Conservation (phyloP, 2,888 invertebrate species). For the Pseudolycoriella hygida region DNA sequence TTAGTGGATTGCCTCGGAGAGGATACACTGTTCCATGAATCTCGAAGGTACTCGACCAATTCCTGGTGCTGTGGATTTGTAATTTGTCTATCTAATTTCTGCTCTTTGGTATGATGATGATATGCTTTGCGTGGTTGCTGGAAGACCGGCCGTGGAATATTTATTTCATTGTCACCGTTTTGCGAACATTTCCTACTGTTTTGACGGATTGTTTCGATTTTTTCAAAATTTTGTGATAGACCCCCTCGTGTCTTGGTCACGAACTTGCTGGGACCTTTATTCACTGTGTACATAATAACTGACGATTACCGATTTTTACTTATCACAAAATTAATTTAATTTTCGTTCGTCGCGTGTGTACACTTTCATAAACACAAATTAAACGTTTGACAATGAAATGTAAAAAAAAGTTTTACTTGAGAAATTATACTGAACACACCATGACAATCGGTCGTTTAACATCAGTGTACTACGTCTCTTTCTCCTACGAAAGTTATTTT, state of each 20-base stretch:
- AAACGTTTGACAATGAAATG: too few species aligned
- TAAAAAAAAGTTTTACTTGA: too few species aligned
- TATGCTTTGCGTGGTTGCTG: constrained; percentile 23
- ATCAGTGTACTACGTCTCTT: too few species aligned
- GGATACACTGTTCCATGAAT: constrained; percentile 35
- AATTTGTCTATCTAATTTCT: constrained; percentile 30
- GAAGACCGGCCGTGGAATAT: constrained; percentile 64
- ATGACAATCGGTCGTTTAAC: too few species aligned
- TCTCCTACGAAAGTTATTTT: too few species aligned
- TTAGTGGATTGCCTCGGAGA: constrained; percentile 22
- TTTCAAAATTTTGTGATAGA: constrained; percentile 64
- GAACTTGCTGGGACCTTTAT: constrained; percentile 75
- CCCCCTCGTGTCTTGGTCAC: constrained; percentile 73
- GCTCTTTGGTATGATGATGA: constrained; percentile 1
- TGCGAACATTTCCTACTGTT: constrained; percentile 37
- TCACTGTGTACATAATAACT: constrained; percentile 85
- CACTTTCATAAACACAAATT: too few species aligned
- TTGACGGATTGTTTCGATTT: constrained; percentile 55
- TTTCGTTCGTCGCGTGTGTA: too few species aligned
- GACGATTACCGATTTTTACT: background rate
- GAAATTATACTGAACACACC: too few species aligned
- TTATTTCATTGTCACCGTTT: constrained; percentile 33
- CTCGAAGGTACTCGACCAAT: constrained; percentile 69
- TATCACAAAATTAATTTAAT: too few species aligned
- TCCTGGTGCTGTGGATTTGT: constrained; percentile 71